A percentile compares a stretch with the other conserved stretches of the same genome.
Evolutionary conservation across 2,888 invertebrate species (phyloP).

Genomic region (Alentia gelatinosa): DNA sequence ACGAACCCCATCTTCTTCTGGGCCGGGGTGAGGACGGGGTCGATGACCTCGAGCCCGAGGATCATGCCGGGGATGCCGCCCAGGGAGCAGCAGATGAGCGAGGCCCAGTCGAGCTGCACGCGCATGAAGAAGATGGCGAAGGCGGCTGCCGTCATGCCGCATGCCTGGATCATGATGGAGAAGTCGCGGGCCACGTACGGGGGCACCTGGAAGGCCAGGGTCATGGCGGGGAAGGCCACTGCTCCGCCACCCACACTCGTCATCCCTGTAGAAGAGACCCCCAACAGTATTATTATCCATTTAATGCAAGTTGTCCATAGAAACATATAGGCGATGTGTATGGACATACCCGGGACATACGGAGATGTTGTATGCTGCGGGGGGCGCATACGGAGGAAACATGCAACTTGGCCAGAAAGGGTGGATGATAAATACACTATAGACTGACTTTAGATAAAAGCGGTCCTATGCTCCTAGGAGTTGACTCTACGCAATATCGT

Average conservation of each 20-base stretch:
- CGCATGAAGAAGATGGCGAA: slow-evolving; percentile 75
- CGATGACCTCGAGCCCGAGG: slow-evolving; percentile 72
- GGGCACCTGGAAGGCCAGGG: slow-evolving; percentile 60
- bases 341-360: too few species aligned
- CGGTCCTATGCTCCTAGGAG: too few species aligned
- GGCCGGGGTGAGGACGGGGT: slow-evolving; percentile 68
- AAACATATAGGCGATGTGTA: neutral
- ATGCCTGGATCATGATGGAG: slow-evolving; percentile 63
- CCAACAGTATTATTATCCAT: too few species aligned
- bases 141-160: slow-evolving; percentile 75
- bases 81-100: slow-evolving; percentile 66
- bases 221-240: slow-evolving; percentile 66
- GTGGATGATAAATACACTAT: too few species aligned
- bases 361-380: too few species aligned
- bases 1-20: slow-evolving; percentile 78
- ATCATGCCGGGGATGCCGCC: slow-evolving; percentile 75
- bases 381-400: too few species aligned
- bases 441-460: too few species aligned
- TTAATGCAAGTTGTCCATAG: too few species aligned
- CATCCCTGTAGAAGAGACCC: slow-evolving; percentile 64
- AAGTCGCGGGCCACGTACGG: slow-evolving; percentile 63
- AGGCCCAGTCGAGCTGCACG: slow-evolving; percentile 66
- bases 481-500: too few species aligned
- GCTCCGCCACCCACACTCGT: slow-evolving; percentile 65
- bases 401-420: too few species aligned